Percentiles rank a stretch among this genome's conserved stretches.
phyloP scores from a whole-genome alignment of 2,888 invertebrate genomes.

The Pammene fasciana region DNA sequence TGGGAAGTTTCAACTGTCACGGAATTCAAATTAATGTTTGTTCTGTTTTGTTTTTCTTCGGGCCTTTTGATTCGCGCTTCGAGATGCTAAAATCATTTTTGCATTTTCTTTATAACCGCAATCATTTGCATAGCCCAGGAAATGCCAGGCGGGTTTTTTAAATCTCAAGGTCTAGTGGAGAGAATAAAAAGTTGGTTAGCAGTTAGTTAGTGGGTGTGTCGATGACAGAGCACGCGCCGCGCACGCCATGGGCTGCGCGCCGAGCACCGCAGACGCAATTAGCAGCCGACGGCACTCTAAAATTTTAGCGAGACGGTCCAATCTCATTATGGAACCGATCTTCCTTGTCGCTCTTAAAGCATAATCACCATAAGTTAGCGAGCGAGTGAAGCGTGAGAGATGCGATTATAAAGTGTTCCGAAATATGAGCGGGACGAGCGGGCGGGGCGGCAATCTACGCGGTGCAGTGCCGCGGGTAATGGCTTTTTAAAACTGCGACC shows the following conservation, averaged over 20 bases:
- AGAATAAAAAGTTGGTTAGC: constrained; percentile 63
- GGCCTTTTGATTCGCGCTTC: constrained; percentile 69
- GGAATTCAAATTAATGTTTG: constrained; percentile 81
- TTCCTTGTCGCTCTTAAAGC: constrained; percentile 82
- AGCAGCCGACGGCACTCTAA: constrained; percentile 79
- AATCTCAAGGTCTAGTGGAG: constrained; percentile 54
- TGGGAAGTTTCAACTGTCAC: constrained; percentile 78
- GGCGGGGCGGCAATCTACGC: constrained; percentile 72
- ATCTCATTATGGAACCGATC: constrained; percentile 82
- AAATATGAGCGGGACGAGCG: constrained; percentile 74
- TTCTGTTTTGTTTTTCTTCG: constrained; percentile 77
- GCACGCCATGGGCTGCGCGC: constrained; percentile 42
- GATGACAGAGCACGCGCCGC: constrained; percentile 19
- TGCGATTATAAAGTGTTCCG: constrained; percentile 83
- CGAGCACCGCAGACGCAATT: constrained; percentile 75
- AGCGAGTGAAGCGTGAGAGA: constrained; percentile 81
- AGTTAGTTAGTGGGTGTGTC: constrained; percentile 54
- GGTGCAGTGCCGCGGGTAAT: constrained; percentile 80
- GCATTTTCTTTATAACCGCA: constrained; percentile 42
- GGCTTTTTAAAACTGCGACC: constrained; percentile 84
- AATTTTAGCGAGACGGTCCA: constrained; percentile 81
- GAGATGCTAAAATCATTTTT: constrained; percentile 63
- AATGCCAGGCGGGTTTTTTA: constrained; percentile 47
- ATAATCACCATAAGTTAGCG: constrained; percentile 83
- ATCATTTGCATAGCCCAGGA: constrained; percentile 50